These are phyloP conservation scores for Alloplasta piceator DNA, from an alignment of 2,888 invertebrate species.

Conservation along the genomic window DNA sequence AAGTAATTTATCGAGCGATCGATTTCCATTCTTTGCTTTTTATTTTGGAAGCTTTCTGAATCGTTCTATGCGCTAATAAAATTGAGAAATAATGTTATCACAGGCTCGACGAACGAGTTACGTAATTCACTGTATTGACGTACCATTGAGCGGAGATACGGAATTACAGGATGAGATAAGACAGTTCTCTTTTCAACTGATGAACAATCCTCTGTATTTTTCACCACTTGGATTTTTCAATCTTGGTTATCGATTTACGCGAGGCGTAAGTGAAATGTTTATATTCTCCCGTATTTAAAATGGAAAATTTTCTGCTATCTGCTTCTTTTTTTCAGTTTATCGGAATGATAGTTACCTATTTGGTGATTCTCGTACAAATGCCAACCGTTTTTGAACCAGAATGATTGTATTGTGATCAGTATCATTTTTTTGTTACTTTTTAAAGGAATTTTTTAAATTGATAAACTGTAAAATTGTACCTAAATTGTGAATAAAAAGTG, in stretches of 20 bases:
- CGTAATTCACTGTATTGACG: constrained; percentile 43
- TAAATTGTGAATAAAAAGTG: too few species aligned
- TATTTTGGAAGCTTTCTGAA: background rate
- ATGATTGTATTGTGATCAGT: too few species aligned
- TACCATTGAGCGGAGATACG: background rate
- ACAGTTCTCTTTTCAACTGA: constrained; percentile 59
- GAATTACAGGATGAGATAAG: constrained; percentile 50
- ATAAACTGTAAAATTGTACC: too few species aligned
- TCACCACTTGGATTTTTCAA: constrained; percentile 58
- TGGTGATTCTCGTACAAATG: constrained; percentile 40
- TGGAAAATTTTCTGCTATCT: background rate
- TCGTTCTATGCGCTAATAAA: background rate
- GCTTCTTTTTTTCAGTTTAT: background rate
- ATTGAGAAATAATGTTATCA: too few species aligned
- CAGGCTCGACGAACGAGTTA: constrained; percentile 50
- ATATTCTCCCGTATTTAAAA: too few species aligned
- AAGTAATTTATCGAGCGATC: constrained; percentile 28
- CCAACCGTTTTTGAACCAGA: too few species aligned
- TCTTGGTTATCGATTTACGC: constrained; percentile 55
- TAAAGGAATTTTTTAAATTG: too few species aligned
- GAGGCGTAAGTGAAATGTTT: constrained; percentile 42
- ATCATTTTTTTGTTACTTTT: too few species aligned
- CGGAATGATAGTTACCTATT: constrained; percentile 11
- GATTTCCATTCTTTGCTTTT: background rate
- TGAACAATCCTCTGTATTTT: constrained; percentile 62